Conservation (phyloP, 2,888 invertebrate genomes). For the Odiellus spinosus region DNA sequence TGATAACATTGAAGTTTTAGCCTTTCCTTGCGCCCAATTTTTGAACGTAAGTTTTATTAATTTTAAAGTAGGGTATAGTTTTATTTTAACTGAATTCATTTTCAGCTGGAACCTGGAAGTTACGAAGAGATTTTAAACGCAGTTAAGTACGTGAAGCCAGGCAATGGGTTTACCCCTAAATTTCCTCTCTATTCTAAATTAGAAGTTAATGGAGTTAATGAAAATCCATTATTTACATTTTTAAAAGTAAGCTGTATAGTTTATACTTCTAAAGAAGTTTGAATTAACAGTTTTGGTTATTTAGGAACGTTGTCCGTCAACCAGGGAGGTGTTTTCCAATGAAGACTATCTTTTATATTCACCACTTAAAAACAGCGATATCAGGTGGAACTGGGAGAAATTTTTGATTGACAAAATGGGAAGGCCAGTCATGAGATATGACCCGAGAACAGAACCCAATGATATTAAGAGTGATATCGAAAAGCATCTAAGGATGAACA, state of each 20-base stretch:
- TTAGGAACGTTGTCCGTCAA: slow-evolving; percentile 10
- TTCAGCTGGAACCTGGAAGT: too few relatives aligned
- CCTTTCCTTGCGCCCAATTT: slow-evolving; percentile 8
- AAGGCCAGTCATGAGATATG: slow-evolving; percentile 10
- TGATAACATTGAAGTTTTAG: slow-evolving; percentile 4
- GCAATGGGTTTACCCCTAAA: too few relatives aligned
- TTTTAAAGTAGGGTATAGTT: not conserved
- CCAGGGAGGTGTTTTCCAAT: slow-evolving; percentile 6
- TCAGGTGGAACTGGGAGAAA: slow-evolving; percentile 15
- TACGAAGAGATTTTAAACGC: too few relatives aligned
- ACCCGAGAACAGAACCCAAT: slow-evolving; percentile 9
- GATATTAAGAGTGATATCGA: slow-evolving; percentile 8
- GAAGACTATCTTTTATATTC: slow-evolving; percentile 10
- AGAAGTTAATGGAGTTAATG: too few relatives aligned
- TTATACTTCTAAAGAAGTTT: too few relatives aligned
- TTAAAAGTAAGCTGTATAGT: too few relatives aligned
- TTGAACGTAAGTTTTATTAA: slow-evolving; percentile 6
- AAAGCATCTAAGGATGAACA: not conserved
- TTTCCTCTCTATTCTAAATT: too few relatives aligned
- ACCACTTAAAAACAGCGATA: slow-evolving; percentile 9
- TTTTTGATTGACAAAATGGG: slow-evolving; percentile 8
- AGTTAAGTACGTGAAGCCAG: too few relatives aligned
- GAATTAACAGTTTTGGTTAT: too few relatives aligned
- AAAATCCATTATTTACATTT: too few relatives aligned
- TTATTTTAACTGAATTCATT: not conserved